A percentile compares a stretch with the other conserved stretches of the same genome.
Evolutionary conservation across 2,113 vertebrate genomes (phyloP).

Genomic region (Nesogale talazaci): DNA sequence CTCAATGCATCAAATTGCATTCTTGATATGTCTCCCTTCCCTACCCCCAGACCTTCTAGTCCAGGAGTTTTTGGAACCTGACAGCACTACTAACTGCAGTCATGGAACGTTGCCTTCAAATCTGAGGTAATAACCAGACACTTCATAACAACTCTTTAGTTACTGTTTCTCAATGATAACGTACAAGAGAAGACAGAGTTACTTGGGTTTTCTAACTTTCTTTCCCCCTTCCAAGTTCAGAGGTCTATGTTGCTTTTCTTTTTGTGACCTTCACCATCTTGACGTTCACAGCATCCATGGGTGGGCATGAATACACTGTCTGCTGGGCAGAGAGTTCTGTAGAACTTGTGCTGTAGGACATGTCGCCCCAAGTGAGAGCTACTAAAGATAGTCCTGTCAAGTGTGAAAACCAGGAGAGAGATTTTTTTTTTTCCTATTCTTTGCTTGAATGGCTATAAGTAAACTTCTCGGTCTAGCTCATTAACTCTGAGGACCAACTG

Average conservation of each 20-base stretch:
- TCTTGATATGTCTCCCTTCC: too few species aligned
- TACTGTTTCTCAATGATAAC: neutral
- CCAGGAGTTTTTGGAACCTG: too few species aligned
- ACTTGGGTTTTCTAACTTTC: slow-evolving; percentile 12
- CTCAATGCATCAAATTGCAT: too few species aligned
- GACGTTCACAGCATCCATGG: neutral
- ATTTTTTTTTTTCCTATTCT: neutral
- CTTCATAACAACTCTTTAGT: neutral
- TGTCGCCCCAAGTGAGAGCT: neutral
- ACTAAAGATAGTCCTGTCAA: neutral
- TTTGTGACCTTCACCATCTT: neutral
- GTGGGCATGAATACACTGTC: too few species aligned
- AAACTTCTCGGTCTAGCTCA: neutral
- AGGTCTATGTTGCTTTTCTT: neutral
- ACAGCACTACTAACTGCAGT: too few species aligned
- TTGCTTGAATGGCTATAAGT: neutral
- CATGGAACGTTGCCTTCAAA: neutral
- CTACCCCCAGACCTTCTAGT: too few species aligned
- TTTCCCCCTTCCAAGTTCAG: neutral
- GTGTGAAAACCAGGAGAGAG: neutral
- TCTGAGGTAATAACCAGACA: neutral
- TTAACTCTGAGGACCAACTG: neutral
- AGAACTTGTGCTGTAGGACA: too few species aligned
- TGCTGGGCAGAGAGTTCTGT: neutral
- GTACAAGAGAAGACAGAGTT: neutral